A percentile compares a stretch with the other conserved stretches of the same genome.
These are phyloP conservation scores for Pangasianodon hypophthalmus DNA, from an alignment of 2,113 vertebrate species.

Conservation along the genomic window DNA sequence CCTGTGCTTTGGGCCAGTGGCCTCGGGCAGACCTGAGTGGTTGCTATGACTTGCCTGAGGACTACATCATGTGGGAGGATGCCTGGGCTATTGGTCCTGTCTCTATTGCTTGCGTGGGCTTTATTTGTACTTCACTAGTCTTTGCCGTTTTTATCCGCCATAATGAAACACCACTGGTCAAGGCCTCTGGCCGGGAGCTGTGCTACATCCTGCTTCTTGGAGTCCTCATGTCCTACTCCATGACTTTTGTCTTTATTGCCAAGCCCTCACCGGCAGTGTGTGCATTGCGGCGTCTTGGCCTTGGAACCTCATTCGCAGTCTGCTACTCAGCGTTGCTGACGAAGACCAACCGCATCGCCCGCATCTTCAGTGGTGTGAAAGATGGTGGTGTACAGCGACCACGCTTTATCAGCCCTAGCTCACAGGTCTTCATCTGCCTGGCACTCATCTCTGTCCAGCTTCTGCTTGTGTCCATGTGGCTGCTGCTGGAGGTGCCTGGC, in stretches of 20 bases:
- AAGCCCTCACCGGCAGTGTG: conserved; percentile 95
- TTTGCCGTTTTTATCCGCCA: conserved; percentile 90
- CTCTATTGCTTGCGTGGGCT: conserved; percentile 92
- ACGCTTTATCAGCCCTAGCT: conserved; percentile 95
- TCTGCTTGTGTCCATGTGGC: conserved; percentile 90
- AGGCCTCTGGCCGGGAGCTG: conserved; percentile 93
- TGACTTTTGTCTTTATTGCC: conserved; percentile 98
- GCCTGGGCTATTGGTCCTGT: conserved; percentile 98
- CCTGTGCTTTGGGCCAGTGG: conserved; percentile 92
- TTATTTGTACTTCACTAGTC: conserved; percentile 89
- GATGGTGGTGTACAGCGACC: conserved; percentile 87
- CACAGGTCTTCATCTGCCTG: conserved; percentile 98
- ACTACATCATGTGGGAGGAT: conserved; percentile 98
- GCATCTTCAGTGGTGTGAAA: conserved; percentile 94
- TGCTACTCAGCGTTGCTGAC: conserved; percentile 97
- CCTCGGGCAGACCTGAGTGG: conserved; percentile 85
- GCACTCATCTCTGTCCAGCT: conserved; percentile 94
- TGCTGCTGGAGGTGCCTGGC: conserved; percentile 91
- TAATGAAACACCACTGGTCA: conserved; percentile 94
- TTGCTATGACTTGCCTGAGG: conserved; percentile 94
- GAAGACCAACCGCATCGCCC: conserved; percentile 97
- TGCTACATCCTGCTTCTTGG: conserved; percentile 95
- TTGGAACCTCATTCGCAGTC: conserved; percentile 94
- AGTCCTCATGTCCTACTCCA: conserved; percentile 92
- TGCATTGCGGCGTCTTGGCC: conserved; percentile 86